These are phyloP conservation scores for Bufotes viridis DNA, from an alignment of 2,797 vertebrate genomes.

Conservation along the genomic window DNA sequence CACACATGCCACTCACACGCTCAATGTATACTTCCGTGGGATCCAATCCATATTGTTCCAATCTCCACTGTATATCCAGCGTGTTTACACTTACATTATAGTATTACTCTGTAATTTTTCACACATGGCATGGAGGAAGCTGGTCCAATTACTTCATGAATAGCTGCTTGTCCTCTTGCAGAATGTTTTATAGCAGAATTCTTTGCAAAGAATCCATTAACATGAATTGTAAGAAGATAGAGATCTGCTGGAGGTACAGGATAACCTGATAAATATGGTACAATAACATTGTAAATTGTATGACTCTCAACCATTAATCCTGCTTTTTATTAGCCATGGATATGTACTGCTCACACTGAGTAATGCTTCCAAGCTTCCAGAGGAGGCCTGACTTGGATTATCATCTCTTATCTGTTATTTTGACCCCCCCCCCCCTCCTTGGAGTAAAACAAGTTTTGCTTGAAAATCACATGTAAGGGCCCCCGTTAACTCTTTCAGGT, in stretches of 20 bases:
- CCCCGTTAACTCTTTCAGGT: neutral
- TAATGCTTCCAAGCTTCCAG: neutral
- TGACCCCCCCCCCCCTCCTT: neutral
- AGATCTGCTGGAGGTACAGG: constrained; percentile 44
- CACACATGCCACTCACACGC: constrained; percentile 60
- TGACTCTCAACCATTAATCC: neutral
- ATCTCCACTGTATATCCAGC: constrained; percentile 53
- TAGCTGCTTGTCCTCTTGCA: constrained; percentile 42
- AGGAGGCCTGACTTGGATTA: constrained; percentile 20
- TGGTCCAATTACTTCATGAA: constrained; percentile 48
- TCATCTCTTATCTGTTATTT: neutral
- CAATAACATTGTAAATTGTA: constrained; percentile 46
- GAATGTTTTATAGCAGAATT: constrained; percentile 42
- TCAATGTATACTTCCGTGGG: constrained; percentile 59
- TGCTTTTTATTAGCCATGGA: constrained; percentile 36
- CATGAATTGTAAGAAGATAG: constrained; percentile 44
- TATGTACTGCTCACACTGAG: neutral
- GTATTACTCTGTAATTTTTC: constrained; percentile 59
- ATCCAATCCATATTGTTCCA: constrained; percentile 63
- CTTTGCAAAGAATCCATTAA: constrained; percentile 29
- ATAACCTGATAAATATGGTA: constrained; percentile 41
- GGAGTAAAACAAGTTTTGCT: neutral
- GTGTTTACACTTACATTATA: constrained; percentile 60
- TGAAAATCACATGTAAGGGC: neutral
- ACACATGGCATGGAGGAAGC: constrained; percentile 49